Evolutionary conservation across 2,797 vertebrate genomes (phyloP).

Genomic region (Huso huso): DNA sequence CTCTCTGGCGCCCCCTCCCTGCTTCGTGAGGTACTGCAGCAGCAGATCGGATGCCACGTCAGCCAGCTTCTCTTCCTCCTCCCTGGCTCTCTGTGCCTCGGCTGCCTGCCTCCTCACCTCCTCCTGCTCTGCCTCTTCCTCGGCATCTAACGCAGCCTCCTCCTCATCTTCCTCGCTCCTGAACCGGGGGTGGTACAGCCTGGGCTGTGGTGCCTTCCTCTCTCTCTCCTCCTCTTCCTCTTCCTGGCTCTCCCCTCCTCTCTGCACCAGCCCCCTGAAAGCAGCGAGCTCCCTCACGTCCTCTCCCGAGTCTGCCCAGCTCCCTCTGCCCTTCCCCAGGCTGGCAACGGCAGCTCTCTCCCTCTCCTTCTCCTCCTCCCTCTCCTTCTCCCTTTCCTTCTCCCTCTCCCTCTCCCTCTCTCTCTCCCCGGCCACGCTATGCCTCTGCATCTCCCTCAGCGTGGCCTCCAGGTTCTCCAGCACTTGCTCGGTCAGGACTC

Average conservation of each 20-base stretch:
- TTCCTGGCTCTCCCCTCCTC: slow-evolving; percentile 19
- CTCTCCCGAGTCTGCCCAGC: slow-evolving; percentile 41
- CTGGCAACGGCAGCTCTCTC: slow-evolving; percentile 22
- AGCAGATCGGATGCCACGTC: slow-evolving; percentile 85
- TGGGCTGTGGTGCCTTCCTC: slow-evolving; percentile 22
- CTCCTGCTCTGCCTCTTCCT: slow-evolving; percentile 65
- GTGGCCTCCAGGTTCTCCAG: slow-evolving; percentile 66
- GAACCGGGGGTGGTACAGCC: slow-evolving; percentile 15
- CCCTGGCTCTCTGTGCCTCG: slow-evolving; percentile 73
- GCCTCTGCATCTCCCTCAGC: slow-evolving; percentile 70
- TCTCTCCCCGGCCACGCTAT: slow-evolving; percentile 53
- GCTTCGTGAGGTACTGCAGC: slow-evolving; percentile 79
- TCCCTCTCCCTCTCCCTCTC: slow-evolving; percentile 32
- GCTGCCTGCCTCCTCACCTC: slow-evolving; percentile 76
- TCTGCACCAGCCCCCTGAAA: slow-evolving; percentile 5
- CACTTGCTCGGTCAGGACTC: slow-evolving; percentile 64
- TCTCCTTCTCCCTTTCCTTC: too few species aligned
- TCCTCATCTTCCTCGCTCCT: slow-evolving; percentile 47
- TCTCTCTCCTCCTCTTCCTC: slow-evolving; percentile 29
- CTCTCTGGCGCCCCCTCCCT: slow-evolving; percentile 60
- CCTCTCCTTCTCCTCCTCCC: slow-evolving; percentile 18
- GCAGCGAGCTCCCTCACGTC: too few species aligned
- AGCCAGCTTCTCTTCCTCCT: slow-evolving; percentile 77
- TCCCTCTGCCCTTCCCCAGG: slow-evolving; percentile 45
- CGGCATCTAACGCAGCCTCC: slow-evolving; percentile 61